Conservation (phyloP, 2,888 invertebrate genomes). For the Sminthurinus aureus region DNA sequence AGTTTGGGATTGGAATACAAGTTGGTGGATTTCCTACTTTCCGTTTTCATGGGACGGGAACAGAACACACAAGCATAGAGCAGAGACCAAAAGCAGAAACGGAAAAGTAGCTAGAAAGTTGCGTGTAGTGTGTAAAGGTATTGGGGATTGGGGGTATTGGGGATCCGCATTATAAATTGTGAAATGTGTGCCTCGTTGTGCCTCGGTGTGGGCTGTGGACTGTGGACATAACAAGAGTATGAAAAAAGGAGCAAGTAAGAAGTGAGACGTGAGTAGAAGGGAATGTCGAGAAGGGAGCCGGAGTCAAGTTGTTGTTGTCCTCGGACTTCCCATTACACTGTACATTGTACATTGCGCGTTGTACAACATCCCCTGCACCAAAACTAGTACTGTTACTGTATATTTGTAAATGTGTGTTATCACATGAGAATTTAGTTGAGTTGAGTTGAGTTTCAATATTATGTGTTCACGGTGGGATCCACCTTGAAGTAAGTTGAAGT, state of each 20-base stretch:
- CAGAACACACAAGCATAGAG: not conserved
- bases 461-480: not conserved
- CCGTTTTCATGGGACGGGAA: not conserved
- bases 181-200: not conserved
- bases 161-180: not conserved
- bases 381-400: not conserved
- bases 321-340: constrained; percentile 14
- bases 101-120: too few species aligned
- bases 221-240: not conserved
- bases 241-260: not conserved
- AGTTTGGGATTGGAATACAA: not conserved
- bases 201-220: not conserved
- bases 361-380: too few species aligned
- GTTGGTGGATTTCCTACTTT: not conserved
- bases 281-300: not conserved
- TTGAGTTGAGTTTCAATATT: not conserved
- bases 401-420: not conserved
- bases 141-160: too few species aligned
- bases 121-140: too few species aligned
- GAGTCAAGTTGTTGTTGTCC: constrained; percentile 22
- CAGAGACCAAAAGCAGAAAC: not conserved
- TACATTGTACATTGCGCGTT: not conserved
- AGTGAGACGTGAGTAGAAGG: not conserved
- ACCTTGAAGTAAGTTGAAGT: constrained; percentile 28
- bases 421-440: not conserved